phyloP scores from a whole-genome alignment of 2,888 invertebrate species.

The Cremastinae sp. region DNA sequence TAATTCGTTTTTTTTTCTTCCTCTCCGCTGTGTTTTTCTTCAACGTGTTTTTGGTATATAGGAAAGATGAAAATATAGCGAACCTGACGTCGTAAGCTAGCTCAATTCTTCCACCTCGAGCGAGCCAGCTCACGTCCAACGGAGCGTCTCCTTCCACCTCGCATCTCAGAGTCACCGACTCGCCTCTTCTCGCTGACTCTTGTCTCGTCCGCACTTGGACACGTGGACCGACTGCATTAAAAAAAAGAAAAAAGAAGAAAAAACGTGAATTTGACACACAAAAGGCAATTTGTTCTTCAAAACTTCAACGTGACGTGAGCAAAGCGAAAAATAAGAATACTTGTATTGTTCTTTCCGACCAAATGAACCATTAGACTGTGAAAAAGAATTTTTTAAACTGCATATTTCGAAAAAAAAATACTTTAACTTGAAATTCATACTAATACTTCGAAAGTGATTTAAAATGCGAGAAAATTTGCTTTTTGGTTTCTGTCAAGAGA shows the following conservation, averaged over 20 bases:
- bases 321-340: too few relatives aligned
- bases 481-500: too few relatives aligned
- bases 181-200: conserved; percentile 82
- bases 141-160: conserved; percentile 83
- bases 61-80: conserved; percentile 61
- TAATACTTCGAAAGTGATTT: too few relatives aligned
- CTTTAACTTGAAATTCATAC: not conserved
- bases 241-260: not conserved
- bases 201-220: conserved; percentile 81
- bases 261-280: not conserved
- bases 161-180: conserved; percentile 81
- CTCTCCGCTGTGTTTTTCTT: too few relatives aligned
- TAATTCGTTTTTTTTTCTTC: too few relatives aligned
- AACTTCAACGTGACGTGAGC: too few relatives aligned
- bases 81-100: conserved; percentile 81
- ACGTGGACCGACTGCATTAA: conserved; percentile 81
- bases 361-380: too few relatives aligned
- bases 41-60: not conserved
- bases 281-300: too few relatives aligned
- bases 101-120: conserved; percentile 81
- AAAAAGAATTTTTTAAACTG: too few relatives aligned
- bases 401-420: not conserved
- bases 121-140: conserved; percentile 82
- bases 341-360: too few relatives aligned
- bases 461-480: too few relatives aligned